Evolutionary conservation across 2,797 vertebrate genomes (phyloP).

Genomic region (Tapirus indicus): DNA sequence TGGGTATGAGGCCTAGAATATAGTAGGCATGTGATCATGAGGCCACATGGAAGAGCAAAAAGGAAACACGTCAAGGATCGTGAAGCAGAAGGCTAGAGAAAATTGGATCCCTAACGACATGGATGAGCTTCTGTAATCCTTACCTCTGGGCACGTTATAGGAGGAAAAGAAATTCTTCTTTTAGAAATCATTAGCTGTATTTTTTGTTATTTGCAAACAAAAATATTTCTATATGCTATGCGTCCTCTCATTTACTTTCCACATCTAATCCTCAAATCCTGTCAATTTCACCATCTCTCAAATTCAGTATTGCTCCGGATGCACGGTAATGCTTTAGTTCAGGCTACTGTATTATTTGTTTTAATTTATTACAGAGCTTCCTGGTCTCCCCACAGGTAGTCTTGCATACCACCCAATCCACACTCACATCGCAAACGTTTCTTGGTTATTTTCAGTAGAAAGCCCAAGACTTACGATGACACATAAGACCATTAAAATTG

Average conservation of each 20-base stretch:
- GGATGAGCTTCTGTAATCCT: not conserved
- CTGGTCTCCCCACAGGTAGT: not conserved
- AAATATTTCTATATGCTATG: not conserved
- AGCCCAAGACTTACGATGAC: not conserved
- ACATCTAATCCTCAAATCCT: not conserved
- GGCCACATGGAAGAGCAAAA: not conserved
- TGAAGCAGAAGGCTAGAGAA: conserved; percentile 15
- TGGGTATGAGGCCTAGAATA: not conserved
- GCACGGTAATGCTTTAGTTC: not conserved
- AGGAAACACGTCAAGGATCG: not conserved
- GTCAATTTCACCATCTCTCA: not conserved
- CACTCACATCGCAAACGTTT: not conserved
- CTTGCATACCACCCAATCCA: not conserved
- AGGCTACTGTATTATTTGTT: not conserved
- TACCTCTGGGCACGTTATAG: not conserved
- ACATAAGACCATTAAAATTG: not conserved
- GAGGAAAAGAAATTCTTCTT: not conserved
- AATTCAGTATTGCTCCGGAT: not conserved
- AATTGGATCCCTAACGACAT: not conserved
- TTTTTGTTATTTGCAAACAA: conserved; percentile 32
- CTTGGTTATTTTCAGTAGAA: not conserved
- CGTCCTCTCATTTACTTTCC: not conserved
- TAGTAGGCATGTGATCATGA: not conserved
- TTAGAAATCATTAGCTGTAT: not conserved
- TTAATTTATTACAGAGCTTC: not conserved